phyloP scores from a whole-genome alignment of 2,113 vertebrate genomes.

The Mustelus asterias region DNA sequence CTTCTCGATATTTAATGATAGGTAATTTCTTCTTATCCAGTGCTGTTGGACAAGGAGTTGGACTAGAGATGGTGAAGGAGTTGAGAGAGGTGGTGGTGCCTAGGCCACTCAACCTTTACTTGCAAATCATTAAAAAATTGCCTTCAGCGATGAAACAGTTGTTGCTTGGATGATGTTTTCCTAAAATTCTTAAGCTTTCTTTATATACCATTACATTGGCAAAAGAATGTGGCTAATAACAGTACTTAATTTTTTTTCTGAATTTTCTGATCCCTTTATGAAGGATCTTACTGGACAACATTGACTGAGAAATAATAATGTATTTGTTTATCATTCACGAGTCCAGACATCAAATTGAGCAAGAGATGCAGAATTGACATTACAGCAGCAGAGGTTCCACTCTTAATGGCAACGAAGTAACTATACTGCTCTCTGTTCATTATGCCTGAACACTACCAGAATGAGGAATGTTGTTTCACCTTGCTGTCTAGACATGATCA shows the following conservation, averaged over 20 bases:
- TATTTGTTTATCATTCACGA: neutral
- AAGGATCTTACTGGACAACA: neutral
- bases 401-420: neutral
- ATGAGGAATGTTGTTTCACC: neutral
- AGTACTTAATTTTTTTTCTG: neutral
- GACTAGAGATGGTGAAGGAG: neutral
- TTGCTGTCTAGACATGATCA: conserved; percentile 9
- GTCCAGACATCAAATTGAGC: neutral
- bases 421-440: neutral
- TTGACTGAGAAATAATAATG: neutral
- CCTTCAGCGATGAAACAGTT: neutral
- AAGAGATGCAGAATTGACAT: neutral
- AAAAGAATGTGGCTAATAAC: neutral
- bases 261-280: neutral
- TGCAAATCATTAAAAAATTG: neutral
- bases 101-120: neutral
- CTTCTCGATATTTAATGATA: neutral
- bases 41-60: neutral
- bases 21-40: neutral
- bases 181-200: neutral
- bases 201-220: neutral
- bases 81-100: too few species aligned
- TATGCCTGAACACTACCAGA: neutral
- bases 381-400: neutral
- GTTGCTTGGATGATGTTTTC: neutral